These are phyloP conservation scores for Lithophane ornitopus DNA, from an alignment of 2,888 invertebrate genomes.

Conservation along the genomic window DNA sequence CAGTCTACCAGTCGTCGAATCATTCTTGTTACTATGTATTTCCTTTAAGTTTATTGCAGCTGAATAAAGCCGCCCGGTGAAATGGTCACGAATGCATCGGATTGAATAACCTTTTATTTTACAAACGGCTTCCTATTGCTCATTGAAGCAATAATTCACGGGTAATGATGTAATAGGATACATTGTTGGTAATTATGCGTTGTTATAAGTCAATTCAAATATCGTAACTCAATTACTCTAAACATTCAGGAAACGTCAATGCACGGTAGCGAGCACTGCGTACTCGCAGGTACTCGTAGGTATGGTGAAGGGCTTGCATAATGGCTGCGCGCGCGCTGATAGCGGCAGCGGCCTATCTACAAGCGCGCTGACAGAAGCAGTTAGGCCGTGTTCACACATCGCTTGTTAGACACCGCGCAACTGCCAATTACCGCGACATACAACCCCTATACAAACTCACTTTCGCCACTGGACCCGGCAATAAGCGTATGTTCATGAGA, in stretches of 20 bases:
- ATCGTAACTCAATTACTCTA: conserved; percentile 80
- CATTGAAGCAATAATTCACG: conserved; percentile 71
- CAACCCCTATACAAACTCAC: conserved; percentile 80
- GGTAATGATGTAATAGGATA: conserved; percentile 70
- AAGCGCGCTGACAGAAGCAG: conserved; percentile 73
- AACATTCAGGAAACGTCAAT: conserved; percentile 82
- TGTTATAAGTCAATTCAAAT: conserved; percentile 77
- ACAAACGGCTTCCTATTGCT: conserved; percentile 67
- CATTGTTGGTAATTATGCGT: conserved; percentile 72
- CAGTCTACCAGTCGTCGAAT: conserved; percentile 31
- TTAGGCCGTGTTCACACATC: conserved; percentile 79
- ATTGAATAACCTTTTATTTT: conserved; percentile 71
- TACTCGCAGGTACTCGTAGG: conserved; percentile 38
- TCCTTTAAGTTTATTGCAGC: conserved; percentile 35
- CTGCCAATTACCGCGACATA: conserved; percentile 84
- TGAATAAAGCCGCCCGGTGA: conserved; percentile 30
- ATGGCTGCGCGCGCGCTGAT: conserved; percentile 68
- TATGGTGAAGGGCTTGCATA: conserved; percentile 77
- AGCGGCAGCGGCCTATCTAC: conserved; percentile 64
- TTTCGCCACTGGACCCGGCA: conserved; percentile 80
- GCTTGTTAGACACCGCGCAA: conserved; percentile 75
- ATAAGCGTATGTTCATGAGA: conserved; percentile 75
- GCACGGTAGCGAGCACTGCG: conserved; percentile 71
- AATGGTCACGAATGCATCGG: conserved; percentile 59
- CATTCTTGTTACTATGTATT: conserved; percentile 53